Conservation (phyloP, 2,888 invertebrate genomes). For the Drosophila colorata region DNA sequence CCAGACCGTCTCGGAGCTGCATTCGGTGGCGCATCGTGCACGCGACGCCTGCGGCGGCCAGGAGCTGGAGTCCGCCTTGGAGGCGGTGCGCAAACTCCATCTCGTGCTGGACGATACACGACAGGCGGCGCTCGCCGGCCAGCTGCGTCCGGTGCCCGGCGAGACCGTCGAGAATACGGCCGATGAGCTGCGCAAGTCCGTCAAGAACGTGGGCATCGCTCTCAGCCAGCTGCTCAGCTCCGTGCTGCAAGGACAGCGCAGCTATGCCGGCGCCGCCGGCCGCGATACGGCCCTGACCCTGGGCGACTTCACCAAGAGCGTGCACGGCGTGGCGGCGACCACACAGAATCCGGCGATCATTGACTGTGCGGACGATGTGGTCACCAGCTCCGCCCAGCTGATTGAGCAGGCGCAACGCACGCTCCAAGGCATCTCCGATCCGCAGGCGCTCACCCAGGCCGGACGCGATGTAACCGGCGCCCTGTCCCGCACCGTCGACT, state of each 20-base stretch:
- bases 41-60: conserved; percentile 93
- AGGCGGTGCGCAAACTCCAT: conserved; percentile 92
- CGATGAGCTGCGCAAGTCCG: conserved; percentile 85
- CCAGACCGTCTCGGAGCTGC: conserved; percentile 85
- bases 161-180: conserved; percentile 89
- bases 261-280: conserved; percentile 92
- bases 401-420: conserved; percentile 92
- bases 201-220: conserved; percentile 92
- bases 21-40: conserved; percentile 88
- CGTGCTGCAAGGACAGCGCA: conserved; percentile 92
- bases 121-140: conserved; percentile 89
- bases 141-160: conserved; percentile 93
- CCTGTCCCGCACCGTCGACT: conserved; percentile 89
- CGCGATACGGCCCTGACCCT: conserved; percentile 92
- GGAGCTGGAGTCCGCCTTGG: conserved; percentile 94
- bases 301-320: conserved; percentile 90
- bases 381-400: conserved; percentile 91
- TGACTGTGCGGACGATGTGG: conserved; percentile 91
- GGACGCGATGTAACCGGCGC: conserved; percentile 90
- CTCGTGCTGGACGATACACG: conserved; percentile 93
- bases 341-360: conserved; percentile 88
- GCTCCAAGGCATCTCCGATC: conserved; percentile 83
- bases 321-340: conserved; percentile 92
- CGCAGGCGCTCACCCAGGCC: conserved; percentile 88
- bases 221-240: conserved; percentile 95